phyloP scores from a whole-genome alignment of 1,140 invertebrate species.

The Zophobas morio region DNA sequence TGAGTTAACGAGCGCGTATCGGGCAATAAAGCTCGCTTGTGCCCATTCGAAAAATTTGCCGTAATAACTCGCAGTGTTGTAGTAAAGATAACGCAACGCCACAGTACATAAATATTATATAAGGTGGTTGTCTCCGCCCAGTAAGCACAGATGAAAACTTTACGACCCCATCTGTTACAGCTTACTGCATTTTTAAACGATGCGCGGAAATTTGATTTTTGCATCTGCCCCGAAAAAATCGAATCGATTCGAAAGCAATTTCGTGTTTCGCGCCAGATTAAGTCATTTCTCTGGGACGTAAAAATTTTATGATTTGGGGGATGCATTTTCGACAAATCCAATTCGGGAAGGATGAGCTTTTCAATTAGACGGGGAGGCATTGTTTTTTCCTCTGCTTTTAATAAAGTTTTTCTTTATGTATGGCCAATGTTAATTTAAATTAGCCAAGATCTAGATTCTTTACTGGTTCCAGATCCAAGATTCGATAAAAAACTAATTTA shows the following conservation, averaged over 20 bases:
- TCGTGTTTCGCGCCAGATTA: slow-evolving; percentile 18
- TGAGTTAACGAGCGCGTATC: slow-evolving; percentile 20
- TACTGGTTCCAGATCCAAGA: slow-evolving; percentile 7
- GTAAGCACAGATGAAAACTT: slow-evolving; percentile 41
- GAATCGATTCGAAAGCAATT: slow-evolving; percentile 28
- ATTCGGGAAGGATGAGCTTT: background rate
- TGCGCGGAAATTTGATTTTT: slow-evolving; percentile 40
- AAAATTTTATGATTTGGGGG: slow-evolving; percentile 11
- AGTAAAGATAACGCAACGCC: slow-evolving; percentile 33
- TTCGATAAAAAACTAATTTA: slow-evolving; percentile 42
- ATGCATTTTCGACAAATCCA: slow-evolving; percentile 10
- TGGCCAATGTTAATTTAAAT: slow-evolving; percentile 31
- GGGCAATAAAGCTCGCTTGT: slow-evolving; percentile 9
- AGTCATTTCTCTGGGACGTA: slow-evolving; percentile 6
- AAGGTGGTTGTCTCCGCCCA: slow-evolving; percentile 35
- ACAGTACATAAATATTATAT: slow-evolving; percentile 41
- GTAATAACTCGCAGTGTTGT: slow-evolving; percentile 33
- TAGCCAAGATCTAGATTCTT: slow-evolving; percentile 26
- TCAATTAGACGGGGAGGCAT: background rate
- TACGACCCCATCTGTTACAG: slow-evolving; percentile 33
- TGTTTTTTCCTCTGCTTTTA: background rate
- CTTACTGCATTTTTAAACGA: slow-evolving; percentile 35
- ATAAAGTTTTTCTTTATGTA: background rate
- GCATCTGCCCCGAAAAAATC: background rate
- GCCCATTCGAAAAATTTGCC: slow-evolving; percentile 30